Evolutionary conservation across 2,888 invertebrate species (phyloP).

Genomic region (Mantis religiosa): DNA sequence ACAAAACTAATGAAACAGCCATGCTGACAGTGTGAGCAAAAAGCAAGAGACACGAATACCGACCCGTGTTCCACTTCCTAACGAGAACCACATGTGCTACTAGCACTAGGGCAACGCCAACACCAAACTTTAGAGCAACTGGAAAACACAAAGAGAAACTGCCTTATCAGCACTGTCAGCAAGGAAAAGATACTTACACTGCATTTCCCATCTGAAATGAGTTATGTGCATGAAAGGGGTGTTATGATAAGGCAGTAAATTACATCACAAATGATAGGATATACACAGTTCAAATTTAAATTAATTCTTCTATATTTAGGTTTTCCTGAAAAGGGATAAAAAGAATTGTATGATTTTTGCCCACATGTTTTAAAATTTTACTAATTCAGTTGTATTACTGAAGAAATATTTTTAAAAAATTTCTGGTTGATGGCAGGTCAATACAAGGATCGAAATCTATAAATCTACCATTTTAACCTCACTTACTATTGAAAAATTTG

Average conservation of each 20-base stretch:
- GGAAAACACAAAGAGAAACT: conserved; percentile 51
- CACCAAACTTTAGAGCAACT: conserved; percentile 83
- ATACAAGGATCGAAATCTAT: too few species aligned
- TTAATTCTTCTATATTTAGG: too few species aligned
- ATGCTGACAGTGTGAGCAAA: conserved; percentile 22
- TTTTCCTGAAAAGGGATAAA: too few species aligned
- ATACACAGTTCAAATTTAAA: not conserved
- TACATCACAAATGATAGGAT: not conserved
- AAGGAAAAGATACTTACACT: conserved; percentile 17
- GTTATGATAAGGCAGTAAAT: not conserved
- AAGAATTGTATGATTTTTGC: too few species aligned
- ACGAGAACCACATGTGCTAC: conserved; percentile 83
- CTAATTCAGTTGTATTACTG: too few species aligned
- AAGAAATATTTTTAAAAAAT: too few species aligned
- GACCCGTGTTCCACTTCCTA: conserved; percentile 58
- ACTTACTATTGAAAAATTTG: too few species aligned
- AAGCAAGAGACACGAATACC: conserved; percentile 9
- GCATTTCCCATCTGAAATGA: conserved; percentile 21
- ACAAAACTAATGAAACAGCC: conserved; percentile 24
- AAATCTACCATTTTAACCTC: too few species aligned
- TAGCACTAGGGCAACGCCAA: conserved; percentile 78
- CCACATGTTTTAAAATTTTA: too few species aligned
- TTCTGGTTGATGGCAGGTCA: too few species aligned
- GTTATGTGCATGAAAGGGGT: not conserved
- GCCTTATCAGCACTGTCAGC: not conserved